Percentiles rank a stretch among this genome's conserved stretches.
These are phyloP conservation scores for Gallirallus australis DNA, from an alignment of 2,797 vertebrate genomes.

Conservation along the genomic window DNA sequence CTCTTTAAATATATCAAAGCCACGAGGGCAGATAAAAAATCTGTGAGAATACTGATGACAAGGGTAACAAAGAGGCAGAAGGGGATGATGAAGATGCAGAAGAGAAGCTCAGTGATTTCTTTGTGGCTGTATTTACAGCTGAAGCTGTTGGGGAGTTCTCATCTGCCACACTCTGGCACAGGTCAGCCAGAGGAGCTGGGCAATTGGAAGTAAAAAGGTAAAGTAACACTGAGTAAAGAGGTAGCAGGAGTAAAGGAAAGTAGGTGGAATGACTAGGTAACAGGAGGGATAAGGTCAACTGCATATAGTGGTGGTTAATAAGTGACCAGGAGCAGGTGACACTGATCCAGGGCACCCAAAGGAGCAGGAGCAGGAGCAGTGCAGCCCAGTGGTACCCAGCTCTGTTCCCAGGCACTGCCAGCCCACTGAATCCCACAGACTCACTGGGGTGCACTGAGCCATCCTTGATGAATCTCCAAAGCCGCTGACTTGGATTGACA, in stretches of 20 bases:
- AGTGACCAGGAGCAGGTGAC: neutral
- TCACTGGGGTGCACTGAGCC: neutral
- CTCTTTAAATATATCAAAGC: slow-evolving; percentile 8
- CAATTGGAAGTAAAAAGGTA: neutral
- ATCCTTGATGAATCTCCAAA: neutral
- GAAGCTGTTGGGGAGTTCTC: neutral
- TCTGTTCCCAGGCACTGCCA: neutral
- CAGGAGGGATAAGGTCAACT: neutral
- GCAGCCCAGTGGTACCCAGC: neutral
- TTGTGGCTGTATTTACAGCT: neutral
- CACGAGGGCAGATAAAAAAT: neutral
- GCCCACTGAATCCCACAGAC: neutral
- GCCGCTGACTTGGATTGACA: neutral
- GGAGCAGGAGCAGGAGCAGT: accelerated
- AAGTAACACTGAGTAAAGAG: neutral
- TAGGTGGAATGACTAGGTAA: neutral
- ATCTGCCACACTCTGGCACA: neutral
- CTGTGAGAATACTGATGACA: neutral
- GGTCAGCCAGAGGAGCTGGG: neutral
- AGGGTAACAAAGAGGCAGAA: neutral
- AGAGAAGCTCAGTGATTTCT: neutral
- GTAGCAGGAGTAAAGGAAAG: neutral
- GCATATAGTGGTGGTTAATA: neutral
- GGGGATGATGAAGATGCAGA: neutral
- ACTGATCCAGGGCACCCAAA: neutral